phyloP scores from a whole-genome alignment of 1,140 invertebrate species.

The Leptinotarsa lineolata region DNA sequence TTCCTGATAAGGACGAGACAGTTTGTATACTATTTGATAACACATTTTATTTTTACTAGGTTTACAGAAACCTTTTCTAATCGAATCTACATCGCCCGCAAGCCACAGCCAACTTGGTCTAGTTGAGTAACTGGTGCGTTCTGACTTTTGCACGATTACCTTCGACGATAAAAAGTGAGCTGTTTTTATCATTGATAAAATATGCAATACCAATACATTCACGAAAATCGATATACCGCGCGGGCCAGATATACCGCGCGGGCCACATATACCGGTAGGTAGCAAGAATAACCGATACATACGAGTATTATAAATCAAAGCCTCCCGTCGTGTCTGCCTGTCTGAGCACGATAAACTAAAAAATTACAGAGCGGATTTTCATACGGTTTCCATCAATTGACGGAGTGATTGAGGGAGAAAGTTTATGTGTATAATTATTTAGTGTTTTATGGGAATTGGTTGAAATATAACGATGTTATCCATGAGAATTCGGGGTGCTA shows the following conservation, averaged over 20 bases:
- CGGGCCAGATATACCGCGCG: neutral
- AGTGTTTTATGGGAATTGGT: too few relatives aligned
- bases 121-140: neutral
- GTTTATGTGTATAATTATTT: too few relatives aligned
- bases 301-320: too few relatives aligned
- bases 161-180: conserved; percentile 11
- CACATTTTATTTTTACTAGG: conserved; percentile 15
- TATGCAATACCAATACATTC: neutral
- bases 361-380: too few relatives aligned
- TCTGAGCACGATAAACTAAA: too few relatives aligned
- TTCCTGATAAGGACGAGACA: conserved; percentile 21
- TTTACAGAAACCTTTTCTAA: conserved; percentile 12
- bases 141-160: conserved; percentile 13
- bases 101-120: conserved; percentile 3
- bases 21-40: conserved; percentile 22
- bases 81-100: conserved; percentile 1
- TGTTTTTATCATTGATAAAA: conserved; percentile 22
- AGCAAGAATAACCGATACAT: too few relatives aligned
- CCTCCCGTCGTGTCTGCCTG: too few relatives aligned
- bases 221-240: neutral
- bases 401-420: too few relatives aligned
- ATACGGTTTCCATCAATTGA: too few relatives aligned
- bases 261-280: neutral
- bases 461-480: too few relatives aligned
- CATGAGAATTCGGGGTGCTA: too few relatives aligned